Evolutionary conservation across 2,797 vertebrate genomes (phyloP), one percentile per base, ranked within the genome.

Genomic region (Malurus leucopterus): DNA sequence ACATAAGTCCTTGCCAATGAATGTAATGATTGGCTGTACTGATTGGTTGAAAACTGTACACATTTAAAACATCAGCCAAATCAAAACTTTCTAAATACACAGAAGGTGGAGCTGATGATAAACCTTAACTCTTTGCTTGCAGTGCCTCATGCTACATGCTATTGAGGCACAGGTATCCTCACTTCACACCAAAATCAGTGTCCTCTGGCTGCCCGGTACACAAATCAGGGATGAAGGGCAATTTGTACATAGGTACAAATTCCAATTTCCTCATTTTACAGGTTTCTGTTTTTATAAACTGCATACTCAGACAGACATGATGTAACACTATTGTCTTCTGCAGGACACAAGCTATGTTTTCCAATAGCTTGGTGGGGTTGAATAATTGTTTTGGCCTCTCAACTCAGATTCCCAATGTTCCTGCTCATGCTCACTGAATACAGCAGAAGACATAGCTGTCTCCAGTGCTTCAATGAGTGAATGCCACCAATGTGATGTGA

Each of bases 401-500:
- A 76, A 9, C 5, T 19, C 22, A 43, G 34, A 34, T 38, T 85
- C 36, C 53, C 53, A 58, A 0, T 0, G 1, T 19, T 71, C 46
- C 15, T 51, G 24, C 43, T 78, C 26, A 19, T 18, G 21, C 9
- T 7, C 7, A 27, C 29, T 50, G 71, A 26, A 36, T 3, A 8
- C 26, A 74, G 36, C 21, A 30, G 15, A 64, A 87, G n/a, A 21
- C 32, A 41, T 0, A 30, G 21, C 12, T 68, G 26, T 54, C 21
- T 21, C 4, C 29, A 63, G 40, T 13, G 16, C 30, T 81, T 50
- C 44, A 29, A 3, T 4, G 23, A 57, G 13, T 12, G 32, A 80
- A 1, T 34, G 41, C 9, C 74, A 53, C 18, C 62, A 68, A 4
- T 0, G 30, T 0, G 0, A 41, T 8, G 11, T 16, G 38, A 64